Percentiles rank a stretch among this genome's conserved stretches.
Conservation (phyloP, 2,888 invertebrate genomes). For the Aphodius sticticus region DNA sequence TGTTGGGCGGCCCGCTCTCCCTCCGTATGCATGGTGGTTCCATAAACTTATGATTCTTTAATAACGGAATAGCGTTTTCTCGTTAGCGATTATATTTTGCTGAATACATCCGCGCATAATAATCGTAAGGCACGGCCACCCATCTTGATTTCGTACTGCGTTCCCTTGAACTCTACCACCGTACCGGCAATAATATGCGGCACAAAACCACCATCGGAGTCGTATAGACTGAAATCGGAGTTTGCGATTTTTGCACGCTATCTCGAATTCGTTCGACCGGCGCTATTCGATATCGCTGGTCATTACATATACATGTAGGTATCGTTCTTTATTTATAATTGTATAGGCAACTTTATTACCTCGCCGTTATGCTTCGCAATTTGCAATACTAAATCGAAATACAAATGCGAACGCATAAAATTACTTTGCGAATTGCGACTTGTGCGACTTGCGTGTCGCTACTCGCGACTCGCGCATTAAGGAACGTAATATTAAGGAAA, state of each 20-base stretch:
- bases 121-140: slow-evolving; percentile 24
- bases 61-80: slow-evolving; percentile 26
- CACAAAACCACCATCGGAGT: not conserved
- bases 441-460: not conserved
- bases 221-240: slow-evolving; percentile 18
- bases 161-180: slow-evolving; percentile 14
- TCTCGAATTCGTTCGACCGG: slow-evolving; percentile 7
- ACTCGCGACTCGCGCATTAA: not conserved
- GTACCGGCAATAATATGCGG: slow-evolving; percentile 12
- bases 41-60: slow-evolving; percentile 24
- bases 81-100: slow-evolving; percentile 27
- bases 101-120: slow-evolving; percentile 25
- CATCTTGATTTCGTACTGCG: slow-evolving; percentile 21
- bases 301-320: slow-evolving; percentile 15
- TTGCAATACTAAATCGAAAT: slow-evolving; percentile 4
- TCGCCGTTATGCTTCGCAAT: not conserved
- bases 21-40: not conserved
- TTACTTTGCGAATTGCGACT: not conserved
- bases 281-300: slow-evolving; percentile 20
- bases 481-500: slow-evolving; percentile 4
- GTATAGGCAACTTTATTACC: slow-evolving; percentile 16
- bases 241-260: not conserved
- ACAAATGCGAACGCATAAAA: not conserved
- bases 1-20: not conserved
- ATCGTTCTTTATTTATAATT: slow-evolving; percentile 22